A percentile compares a stretch with the other conserved stretches of the same genome.
phyloP scores from a whole-genome alignment of 2,113 vertebrate genomes.

The Apus apus region DNA sequence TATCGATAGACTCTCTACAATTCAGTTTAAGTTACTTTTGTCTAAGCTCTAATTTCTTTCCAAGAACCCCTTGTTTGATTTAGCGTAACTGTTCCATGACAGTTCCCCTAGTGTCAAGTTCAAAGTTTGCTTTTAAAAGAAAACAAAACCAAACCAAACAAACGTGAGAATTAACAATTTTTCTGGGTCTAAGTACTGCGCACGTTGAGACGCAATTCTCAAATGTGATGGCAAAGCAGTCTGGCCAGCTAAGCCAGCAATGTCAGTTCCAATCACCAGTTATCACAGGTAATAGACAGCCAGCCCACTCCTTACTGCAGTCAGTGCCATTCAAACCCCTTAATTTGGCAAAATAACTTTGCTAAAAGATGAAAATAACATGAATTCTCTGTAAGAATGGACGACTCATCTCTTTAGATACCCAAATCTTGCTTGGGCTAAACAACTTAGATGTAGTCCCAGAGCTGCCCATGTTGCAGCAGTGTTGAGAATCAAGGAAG shows the following conservation, averaged over 20 bases:
- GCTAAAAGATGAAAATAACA: accelerated
- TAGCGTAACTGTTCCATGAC: background rate
- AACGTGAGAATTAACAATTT: background rate
- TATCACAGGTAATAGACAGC: background rate
- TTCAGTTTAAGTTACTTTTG: background rate
- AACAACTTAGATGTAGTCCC: background rate
- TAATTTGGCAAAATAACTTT: accelerated
- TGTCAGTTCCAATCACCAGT: background rate
- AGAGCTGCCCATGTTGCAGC: background rate
- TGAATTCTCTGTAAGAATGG: accelerated
- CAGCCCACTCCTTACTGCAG: background rate
- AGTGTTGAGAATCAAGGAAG: background rate
- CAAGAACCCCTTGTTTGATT: background rate
- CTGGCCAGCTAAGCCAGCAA: constrained; percentile 7
- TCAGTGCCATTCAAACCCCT: background rate
- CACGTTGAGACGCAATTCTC: background rate
- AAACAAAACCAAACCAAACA: background rate
- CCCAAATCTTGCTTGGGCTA: background rate
- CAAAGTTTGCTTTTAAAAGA: background rate
- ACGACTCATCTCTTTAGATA: accelerated
- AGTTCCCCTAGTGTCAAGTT: background rate
- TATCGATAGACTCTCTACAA: background rate
- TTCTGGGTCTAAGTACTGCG: background rate
- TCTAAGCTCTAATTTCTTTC: background rate
- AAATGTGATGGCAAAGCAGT: background rate